These are phyloP conservation scores for Osmerus mordax DNA, from an alignment of 2,113 vertebrate species.

Conservation along the genomic window DNA sequence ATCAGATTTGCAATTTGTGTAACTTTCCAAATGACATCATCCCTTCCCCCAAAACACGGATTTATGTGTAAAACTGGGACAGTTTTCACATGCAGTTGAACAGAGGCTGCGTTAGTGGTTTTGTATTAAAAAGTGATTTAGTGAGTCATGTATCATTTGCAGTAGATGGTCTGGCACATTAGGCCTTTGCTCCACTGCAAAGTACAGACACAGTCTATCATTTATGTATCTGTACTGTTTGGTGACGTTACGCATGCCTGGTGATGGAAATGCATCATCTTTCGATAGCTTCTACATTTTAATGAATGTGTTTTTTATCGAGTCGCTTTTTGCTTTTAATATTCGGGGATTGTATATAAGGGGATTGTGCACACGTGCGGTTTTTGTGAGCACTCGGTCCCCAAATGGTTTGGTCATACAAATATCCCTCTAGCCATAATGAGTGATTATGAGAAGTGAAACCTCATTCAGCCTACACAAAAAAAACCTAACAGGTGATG, in stretches of 20 bases:
- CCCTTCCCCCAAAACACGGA: constrained; percentile 15
- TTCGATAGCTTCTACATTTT: no score
- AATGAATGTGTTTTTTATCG: no score
- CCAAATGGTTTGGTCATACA: no score
- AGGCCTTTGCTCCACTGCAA: background rate
- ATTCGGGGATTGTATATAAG: no score
- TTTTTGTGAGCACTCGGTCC: no score
- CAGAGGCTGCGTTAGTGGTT: constrained; percentile 41
- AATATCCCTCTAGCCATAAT: no score
- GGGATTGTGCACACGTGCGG: no score
- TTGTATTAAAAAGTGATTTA: constrained; percentile 42
- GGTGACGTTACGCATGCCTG: background rate
- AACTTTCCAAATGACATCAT: constrained; percentile 50
- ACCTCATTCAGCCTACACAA: no score
- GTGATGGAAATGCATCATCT: background rate
- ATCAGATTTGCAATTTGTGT: constrained; percentile 42
- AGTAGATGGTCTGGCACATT: constrained; percentile 12
- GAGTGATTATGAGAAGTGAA: no score
- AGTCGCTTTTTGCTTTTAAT: no score
- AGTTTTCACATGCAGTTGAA: constrained; percentile 53
- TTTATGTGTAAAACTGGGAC: constrained; percentile 42
- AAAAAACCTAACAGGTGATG: no score
- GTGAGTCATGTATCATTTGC: constrained; percentile 38
- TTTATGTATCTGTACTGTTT: background rate
- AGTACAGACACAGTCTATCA: constrained; percentile 11